Evolutionary conservation across 1,140 invertebrate genomes (phyloP).

Genomic region (Antheraea pernyi): DNA sequence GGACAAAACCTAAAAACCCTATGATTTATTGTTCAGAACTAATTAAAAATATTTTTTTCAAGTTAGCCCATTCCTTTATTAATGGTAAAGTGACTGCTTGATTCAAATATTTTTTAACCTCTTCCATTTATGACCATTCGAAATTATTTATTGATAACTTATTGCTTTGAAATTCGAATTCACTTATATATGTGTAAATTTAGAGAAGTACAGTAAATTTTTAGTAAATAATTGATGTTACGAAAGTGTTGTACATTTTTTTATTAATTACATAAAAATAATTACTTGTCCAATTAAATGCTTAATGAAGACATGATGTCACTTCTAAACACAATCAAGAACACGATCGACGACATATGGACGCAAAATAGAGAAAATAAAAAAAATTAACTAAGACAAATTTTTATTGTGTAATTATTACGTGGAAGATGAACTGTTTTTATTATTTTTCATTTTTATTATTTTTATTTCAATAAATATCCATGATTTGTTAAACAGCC

Average conservation of each 20-base stretch:
- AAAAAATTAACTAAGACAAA: slow-evolving; percentile 69
- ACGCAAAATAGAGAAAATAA: slow-evolving; percentile 56
- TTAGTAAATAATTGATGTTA: neutral
- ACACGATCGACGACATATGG: slow-evolving; percentile 43
- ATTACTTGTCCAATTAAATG: too few relatives aligned
- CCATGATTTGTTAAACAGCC: slow-evolving; percentile 74
- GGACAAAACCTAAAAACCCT: neutral
- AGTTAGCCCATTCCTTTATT: slow-evolving; percentile 4
- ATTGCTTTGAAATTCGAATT: neutral
- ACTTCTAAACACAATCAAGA: neutral
- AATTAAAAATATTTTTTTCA: slow-evolving; percentile 24
- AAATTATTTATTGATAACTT: neutral
- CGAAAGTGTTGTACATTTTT: neutral
- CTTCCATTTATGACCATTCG: neutral
- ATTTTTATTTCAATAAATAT: slow-evolving; percentile 79
- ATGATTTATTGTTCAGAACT: too few relatives aligned
- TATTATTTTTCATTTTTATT: slow-evolving; percentile 80
- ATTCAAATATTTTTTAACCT: slow-evolving; percentile 22
- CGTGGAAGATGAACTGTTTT: slow-evolving; percentile 76
- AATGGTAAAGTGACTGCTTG: slow-evolving; percentile 12
- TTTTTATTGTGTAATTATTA: slow-evolving; percentile 75
- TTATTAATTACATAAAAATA: neutral
- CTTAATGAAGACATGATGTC: too few relatives aligned
- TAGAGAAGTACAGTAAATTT: neutral
- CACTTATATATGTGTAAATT: too few relatives aligned